A percentile compares a stretch with the other conserved stretches of the same genome.
These are phyloP conservation scores for Falco rusticolus DNA, from an alignment of 2,797 vertebrate genomes.

Conservation along the genomic window DNA sequence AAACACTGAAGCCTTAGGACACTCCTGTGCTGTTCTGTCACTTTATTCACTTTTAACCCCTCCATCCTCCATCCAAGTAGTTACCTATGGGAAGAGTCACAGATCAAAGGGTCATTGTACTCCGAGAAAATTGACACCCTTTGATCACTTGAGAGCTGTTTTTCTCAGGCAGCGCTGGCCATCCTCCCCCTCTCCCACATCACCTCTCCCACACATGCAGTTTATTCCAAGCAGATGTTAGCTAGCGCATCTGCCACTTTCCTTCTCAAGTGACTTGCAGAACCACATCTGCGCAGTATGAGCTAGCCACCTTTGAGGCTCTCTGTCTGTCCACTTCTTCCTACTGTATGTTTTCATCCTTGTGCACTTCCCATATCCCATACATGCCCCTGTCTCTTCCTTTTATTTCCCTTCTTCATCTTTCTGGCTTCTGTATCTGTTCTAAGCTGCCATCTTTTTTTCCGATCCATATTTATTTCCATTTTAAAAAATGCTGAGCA, in stretches of 20 bases:
- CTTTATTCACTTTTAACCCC: not conserved
- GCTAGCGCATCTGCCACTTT: conserved; percentile 23
- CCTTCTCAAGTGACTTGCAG: conserved; percentile 23
- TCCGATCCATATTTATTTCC: not conserved
- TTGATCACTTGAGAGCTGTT: conserved; percentile 29
- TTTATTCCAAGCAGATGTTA: conserved; percentile 41
- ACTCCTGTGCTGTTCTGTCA: not conserved
- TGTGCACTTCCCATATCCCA: not conserved
- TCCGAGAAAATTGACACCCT: not conserved
- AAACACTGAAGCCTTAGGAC: not conserved
- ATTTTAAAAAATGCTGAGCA: not conserved
- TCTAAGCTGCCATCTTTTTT: not conserved
- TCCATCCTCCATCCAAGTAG: not conserved
- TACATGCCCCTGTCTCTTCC: not conserved
- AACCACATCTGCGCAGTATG: not conserved
- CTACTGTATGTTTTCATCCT: not conserved
- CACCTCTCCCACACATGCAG: not conserved
- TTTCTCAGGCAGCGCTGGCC: not conserved
- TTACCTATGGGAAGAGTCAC: conserved; percentile 23
- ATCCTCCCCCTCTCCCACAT: not conserved
- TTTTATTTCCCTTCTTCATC: not conserved
- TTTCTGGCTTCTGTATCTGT: not conserved
- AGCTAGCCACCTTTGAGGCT: not conserved
- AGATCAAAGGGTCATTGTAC: conserved; percentile 47
- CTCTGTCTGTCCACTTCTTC: not conserved